These are phyloP conservation scores for Stercorarius parasiticus DNA, from an alignment of 2,113 vertebrate species.

Conservation along the genomic window DNA sequence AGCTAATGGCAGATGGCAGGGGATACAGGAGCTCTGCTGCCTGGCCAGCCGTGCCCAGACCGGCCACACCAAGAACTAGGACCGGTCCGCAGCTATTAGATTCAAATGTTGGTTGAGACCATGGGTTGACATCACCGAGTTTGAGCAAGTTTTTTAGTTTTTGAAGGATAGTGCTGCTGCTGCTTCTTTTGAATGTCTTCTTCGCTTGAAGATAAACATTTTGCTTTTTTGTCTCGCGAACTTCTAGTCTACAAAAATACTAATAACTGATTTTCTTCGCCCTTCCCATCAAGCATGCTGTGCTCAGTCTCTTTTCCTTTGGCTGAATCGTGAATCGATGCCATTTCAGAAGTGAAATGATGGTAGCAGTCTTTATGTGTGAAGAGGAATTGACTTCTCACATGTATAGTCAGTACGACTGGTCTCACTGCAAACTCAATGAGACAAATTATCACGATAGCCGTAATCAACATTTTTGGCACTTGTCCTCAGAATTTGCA, in stretches of 20 bases:
- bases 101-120: fast-evolving
- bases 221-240: not conserved
- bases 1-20: no score
- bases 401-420: fast-evolving
- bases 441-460: not conserved
- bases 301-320: no score
- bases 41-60: fast-evolving
- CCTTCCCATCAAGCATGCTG: not conserved
- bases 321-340: not conserved
- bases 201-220: not conserved
- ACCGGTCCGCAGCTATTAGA: fast-evolving
- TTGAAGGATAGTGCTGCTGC: not conserved
- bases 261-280: not conserved
- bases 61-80: fast-evolving
- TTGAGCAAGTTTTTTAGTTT: not conserved
- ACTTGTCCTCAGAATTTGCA: not conserved
- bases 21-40: not conserved
- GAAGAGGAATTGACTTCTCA: not conserved
- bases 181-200: not conserved
- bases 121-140: fast-evolving
- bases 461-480: fast-evolving
- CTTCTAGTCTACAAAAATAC: not conserved
- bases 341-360: not conserved
- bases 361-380: not conserved
- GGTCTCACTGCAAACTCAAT: not conserved